phyloP scores from a whole-genome alignment of 2,113 vertebrate genomes.

The Psophia crepitans region DNA sequence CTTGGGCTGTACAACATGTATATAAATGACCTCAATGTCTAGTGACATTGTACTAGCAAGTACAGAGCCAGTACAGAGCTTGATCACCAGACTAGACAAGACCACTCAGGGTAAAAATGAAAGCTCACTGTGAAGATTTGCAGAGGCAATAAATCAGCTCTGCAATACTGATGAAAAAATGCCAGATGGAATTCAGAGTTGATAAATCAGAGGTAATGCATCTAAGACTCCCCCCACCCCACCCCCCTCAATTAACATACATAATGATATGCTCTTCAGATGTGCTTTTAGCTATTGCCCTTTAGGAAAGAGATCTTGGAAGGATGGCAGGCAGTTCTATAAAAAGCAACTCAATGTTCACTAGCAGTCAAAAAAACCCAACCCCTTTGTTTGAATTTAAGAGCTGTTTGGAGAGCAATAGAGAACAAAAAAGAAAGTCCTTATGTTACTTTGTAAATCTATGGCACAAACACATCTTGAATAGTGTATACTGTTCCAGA shows the following conservation, averaged over 20 bases:
- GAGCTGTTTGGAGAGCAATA: not conserved
- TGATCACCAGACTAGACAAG: not conserved
- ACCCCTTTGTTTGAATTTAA: not conserved
- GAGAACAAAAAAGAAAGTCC: not conserved
- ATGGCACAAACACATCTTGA: not conserved
- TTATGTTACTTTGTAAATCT: not conserved
- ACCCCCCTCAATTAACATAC: not conserved
- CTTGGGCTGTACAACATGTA: not conserved
- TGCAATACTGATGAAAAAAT: not conserved
- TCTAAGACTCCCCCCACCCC: not conserved
- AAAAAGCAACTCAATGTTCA: not conserved
- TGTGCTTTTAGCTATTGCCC: not conserved
- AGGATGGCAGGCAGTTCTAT: not conserved
- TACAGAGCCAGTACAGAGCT: not conserved
- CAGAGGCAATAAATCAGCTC: slow-evolving; percentile 8
- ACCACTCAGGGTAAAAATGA: not conserved
- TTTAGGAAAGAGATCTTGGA: not conserved
- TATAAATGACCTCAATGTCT: not conserved
- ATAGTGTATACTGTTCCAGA: not conserved
- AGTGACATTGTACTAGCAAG: too few relatives aligned
- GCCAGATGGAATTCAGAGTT: not conserved
- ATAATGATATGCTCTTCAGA: not conserved
- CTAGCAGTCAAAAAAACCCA: not conserved
- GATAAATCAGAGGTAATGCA: not conserved
- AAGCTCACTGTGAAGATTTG: not conserved